Conservation (phyloP, 2,113 vertebrate species). For the Dolichotis patagonum region DNA sequence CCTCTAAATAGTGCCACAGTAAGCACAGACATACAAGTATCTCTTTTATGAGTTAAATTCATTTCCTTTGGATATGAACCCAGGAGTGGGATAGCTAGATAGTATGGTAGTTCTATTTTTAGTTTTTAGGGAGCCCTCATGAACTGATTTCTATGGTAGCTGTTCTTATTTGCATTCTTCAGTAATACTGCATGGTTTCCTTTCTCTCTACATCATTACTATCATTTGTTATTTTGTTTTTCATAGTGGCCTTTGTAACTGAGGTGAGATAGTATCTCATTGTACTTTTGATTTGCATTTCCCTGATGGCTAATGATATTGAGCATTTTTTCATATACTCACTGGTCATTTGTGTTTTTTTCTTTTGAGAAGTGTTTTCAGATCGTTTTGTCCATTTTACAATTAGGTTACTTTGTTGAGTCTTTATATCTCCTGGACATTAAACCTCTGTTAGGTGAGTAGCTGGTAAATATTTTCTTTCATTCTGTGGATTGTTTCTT, state of each 20-base stretch:
- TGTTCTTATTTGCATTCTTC: background rate
- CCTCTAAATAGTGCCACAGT: background rate
- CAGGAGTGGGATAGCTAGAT: background rate
- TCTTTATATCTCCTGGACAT: background rate
- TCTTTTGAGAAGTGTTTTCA: background rate
- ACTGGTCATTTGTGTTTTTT: background rate
- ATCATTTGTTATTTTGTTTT: background rate
- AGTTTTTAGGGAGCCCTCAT: background rate
- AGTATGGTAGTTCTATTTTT: background rate
- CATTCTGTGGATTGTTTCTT: background rate
- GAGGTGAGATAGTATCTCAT: background rate
- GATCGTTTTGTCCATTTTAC: background rate
- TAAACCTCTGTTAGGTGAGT: background rate
- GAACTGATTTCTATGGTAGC: background rate
- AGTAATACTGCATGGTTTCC: too few relatives aligned
- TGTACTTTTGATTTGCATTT: background rate
- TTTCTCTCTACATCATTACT: background rate
- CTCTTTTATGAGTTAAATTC: background rate
- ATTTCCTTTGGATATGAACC: background rate
- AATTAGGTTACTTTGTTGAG: background rate
- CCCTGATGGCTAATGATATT: background rate
- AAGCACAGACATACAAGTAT: background rate
- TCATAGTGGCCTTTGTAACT: background rate
- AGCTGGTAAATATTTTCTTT: background rate
- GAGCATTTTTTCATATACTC: background rate